A percentile compares a stretch with the other conserved stretches of the same genome.
phyloP scores from a whole-genome alignment of 2,797 vertebrate species.

The Amphiprion clarkii region DNA sequence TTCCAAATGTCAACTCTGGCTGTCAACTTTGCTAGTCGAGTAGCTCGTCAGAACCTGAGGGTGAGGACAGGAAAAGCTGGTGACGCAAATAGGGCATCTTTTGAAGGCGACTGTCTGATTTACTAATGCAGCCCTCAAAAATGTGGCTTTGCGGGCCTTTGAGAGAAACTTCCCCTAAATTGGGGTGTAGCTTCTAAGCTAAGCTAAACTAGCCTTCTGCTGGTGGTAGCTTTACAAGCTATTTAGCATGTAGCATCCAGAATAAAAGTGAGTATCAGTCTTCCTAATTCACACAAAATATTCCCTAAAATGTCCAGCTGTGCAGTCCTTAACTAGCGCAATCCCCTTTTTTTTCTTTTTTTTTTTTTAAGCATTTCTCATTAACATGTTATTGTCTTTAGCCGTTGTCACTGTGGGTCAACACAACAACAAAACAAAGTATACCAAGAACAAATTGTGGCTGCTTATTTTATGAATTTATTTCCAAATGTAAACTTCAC shows the following conservation, averaged over 20 bases:
- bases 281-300: neutral
- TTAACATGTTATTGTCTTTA: neutral
- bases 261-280: neutral
- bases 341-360: neutral
- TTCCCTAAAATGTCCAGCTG: neutral
- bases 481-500: constrained; percentile 99
- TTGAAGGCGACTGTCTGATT: too few species aligned
- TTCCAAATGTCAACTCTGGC: too few species aligned
- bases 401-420: neutral
- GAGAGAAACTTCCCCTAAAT: too few species aligned
- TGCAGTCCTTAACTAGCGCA: neutral
- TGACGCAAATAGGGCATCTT: too few species aligned
- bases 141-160: too few species aligned
- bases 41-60: too few species aligned
- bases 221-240: too few species aligned
- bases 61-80: too few species aligned
- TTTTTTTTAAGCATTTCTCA: neutral
- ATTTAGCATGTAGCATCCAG: neutral
- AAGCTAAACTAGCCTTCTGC: too few species aligned
- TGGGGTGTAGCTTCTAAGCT: too few species aligned
- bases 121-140: too few species aligned
- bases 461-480: constrained; percentile 92
- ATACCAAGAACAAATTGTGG: constrained; percentile 28
- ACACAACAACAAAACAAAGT: neutral
- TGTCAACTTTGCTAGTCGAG: too few species aligned